Conservation (phyloP, 1,140 invertebrate genomes). For the Hormaphis cornu region DNA sequence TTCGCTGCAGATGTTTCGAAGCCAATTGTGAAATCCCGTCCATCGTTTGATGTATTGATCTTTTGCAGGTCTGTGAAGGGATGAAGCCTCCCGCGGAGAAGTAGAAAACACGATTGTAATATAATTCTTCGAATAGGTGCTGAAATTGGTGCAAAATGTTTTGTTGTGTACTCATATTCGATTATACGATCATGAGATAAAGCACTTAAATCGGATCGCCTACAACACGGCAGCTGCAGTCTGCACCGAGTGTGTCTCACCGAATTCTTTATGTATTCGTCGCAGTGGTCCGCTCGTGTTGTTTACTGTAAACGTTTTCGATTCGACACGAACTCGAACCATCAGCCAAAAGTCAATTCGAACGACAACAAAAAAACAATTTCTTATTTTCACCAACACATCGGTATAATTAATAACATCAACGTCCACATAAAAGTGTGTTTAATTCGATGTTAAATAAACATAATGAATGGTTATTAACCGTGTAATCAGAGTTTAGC, state of each 20-base stretch:
- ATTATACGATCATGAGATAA: not conserved
- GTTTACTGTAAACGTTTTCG: not conserved
- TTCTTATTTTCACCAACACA: too few species aligned
- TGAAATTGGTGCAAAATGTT: conserved; percentile 24
- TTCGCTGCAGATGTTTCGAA: conserved; percentile 14
- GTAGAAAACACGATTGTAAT: conserved; percentile 6
- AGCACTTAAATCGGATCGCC: not conserved
- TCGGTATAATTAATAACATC: too few species aligned
- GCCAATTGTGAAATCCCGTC: not conserved
- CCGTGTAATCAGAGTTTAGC: too few species aligned
- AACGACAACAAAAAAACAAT: too few species aligned
- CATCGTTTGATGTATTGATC: not conserved
- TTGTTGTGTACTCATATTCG: too few species aligned
- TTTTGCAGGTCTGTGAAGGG: not conserved
- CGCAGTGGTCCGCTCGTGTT: not conserved
- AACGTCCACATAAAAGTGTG: too few species aligned
- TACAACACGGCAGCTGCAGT: too few species aligned
- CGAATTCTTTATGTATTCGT: too few species aligned
- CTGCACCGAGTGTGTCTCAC: not conserved
- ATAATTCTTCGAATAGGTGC: conserved; percentile 29
- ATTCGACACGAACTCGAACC: too few species aligned
- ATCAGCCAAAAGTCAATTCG: too few species aligned
- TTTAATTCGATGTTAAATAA: too few species aligned
- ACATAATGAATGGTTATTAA: too few species aligned
- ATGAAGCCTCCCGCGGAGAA: conserved; percentile 10